A percentile compares a stretch with the other conserved stretches of the same genome.
Conservation (phyloP, 2,888 invertebrate species). For the Drosophila leonis region DNA sequence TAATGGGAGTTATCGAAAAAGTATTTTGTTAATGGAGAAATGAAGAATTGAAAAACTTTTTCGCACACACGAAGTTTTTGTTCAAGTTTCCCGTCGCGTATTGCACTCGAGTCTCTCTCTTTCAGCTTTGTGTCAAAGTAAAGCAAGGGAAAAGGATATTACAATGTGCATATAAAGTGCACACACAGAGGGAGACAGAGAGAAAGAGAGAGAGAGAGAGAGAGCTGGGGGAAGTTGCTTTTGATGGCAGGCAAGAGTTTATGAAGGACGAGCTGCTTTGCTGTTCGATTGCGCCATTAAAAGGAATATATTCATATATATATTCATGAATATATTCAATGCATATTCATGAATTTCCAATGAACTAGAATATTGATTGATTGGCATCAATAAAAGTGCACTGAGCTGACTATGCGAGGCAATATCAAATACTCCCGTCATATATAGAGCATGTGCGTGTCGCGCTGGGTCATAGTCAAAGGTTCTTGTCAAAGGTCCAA, state of each 20-base stretch:
- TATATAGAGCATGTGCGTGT: background rate
- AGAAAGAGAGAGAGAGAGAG: background rate
- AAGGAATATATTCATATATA: background rate
- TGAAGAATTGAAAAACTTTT: background rate
- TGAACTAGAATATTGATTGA: conserved; percentile 31
- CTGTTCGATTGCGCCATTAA: background rate
- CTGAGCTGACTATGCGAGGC: background rate
- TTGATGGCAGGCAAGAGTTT: conserved; percentile 8
- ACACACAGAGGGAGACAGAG: background rate
- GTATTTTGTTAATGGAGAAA: background rate
- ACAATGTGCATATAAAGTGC: conserved; percentile 29
- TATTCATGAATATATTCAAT: conserved; percentile 1
- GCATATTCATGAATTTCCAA: conserved; percentile 33
- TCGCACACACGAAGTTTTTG: background rate
- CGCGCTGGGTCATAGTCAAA: background rate
- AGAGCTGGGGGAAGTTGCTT: background rate
- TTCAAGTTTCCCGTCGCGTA: conserved; percentile 1
- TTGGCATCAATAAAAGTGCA: conserved; percentile 3
- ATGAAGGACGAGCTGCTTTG: conserved; percentile 5
- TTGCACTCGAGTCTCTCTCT: conserved; percentile 6
- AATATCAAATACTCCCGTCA: background rate
- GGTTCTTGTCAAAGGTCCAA: conserved; percentile 9
- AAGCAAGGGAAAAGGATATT: conserved; percentile 13
- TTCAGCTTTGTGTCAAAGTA: conserved; percentile 4
- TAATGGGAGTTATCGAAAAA: background rate